Evolutionary conservation across 2,888 invertebrate genomes (phyloP), one percentile per base, ranked within the genome.

Genomic region (Ferdinandea cuprea): DNA sequence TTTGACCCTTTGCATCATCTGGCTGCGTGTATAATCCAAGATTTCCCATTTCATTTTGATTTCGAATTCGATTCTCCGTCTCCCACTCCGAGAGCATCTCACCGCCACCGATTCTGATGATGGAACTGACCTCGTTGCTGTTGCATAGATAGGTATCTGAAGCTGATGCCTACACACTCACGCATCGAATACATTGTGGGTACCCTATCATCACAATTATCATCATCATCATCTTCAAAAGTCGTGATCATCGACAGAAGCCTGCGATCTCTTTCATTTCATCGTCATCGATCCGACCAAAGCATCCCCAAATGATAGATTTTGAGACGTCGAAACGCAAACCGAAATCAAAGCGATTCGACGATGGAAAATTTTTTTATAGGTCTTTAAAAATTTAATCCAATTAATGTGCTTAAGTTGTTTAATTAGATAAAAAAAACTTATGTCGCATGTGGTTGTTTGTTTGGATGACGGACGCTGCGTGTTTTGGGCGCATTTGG

Each of bases 171-270:
- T 9, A 28, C 28, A 19, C 40, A 17, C 11, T n/a, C 48, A 40
- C 59, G 54, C 56, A 44, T 15, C 9, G 25, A 7, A 54, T 46
- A 35, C 54, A 46, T 11, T 35, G 58, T 59, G n/a, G n/a, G 37
- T 54, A 42, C 66, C 72, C 79, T 63, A 69, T 74, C 68, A 73
- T 73, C 73, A 74, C 79, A 80, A 80, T 74, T 80, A 80, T 74
- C 68, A 73, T 68, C 61, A 52, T 50, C 59, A 66, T 80, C 73
- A 44, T 59, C 74, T 63, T 56, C 30, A 66, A 46, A 59, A 79
- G 59, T 68, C 74, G 74, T 79, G 79, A 80, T 56, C 66, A 61
- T 56, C 68, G 61, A 61, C 66, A 66, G 61, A 56, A 73, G 61
- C 54, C 69, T n/a, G n/a, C n/a, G n/a, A n/a, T n/a, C n/a, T 11